Percentiles rank a stretch among this genome's conserved stretches.
phyloP scores from a whole-genome alignment of 2,797 vertebrate species.

The Potorous gilbertii region DNA sequence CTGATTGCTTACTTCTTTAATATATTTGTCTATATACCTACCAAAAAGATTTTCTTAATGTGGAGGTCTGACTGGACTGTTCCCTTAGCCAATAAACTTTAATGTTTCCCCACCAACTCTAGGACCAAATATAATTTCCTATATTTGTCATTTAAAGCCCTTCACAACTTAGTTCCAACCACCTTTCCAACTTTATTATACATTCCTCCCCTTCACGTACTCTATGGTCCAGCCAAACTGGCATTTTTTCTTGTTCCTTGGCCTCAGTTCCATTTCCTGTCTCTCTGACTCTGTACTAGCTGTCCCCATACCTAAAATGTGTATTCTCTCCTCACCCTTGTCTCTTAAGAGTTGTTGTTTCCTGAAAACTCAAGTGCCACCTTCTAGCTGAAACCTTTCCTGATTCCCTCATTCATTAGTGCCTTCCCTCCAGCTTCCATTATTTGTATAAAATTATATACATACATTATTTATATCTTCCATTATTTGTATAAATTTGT shows the following conservation, averaged over 20 bases:
- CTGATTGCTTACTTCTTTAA: too few relatives aligned
- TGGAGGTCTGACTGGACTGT: not conserved
- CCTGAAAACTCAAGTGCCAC: not conserved
- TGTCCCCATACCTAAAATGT: not conserved
- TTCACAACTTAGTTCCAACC: not conserved
- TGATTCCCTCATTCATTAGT: not conserved
- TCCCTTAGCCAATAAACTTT: not conserved
- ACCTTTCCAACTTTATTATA: not conserved
- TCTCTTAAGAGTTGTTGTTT: not conserved
- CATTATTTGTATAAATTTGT: not conserved
- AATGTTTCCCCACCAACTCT: not conserved
- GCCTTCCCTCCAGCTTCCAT: not conserved
- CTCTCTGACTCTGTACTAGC: not conserved
- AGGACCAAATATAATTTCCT: not conserved
- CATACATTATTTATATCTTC: too few relatives aligned
- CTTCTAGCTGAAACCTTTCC: not conserved
- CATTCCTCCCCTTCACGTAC: not conserved
- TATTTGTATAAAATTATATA: not conserved
- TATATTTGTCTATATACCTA: not conserved
- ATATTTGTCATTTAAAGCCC: not conserved
- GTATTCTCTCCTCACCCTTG: not conserved
- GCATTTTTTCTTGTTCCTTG: not conserved
- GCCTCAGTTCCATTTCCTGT: not conserved
- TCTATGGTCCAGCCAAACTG: not conserved
- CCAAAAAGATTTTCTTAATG: not conserved